A percentile compares a stretch with the other conserved stretches of the same genome.
Evolutionary conservation across 1,140 invertebrate genomes (phyloP).

Genomic region (Glomeris maerens): DNA sequence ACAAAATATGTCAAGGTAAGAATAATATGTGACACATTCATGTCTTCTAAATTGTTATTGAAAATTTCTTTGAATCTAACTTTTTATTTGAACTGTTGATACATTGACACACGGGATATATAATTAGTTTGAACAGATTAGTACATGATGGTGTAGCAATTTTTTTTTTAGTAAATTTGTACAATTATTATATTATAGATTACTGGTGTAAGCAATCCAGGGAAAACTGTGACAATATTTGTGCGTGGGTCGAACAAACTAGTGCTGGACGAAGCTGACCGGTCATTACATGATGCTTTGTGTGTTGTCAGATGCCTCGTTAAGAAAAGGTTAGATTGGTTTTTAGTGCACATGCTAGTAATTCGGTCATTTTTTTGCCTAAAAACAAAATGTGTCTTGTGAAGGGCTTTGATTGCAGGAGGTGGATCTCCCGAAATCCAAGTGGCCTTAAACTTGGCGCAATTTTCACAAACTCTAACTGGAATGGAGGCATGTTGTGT

Average conservation of each 20-base stretch:
- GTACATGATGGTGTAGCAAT: slow-evolving; percentile 13
- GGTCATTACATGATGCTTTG: slow-evolving; percentile 94
- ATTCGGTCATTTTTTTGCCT: neutral
- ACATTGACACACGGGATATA: too few relatives aligned
- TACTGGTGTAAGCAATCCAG: slow-evolving; percentile 74
- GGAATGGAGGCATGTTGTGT: slow-evolving; percentile 92
- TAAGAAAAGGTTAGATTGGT: slow-evolving; percentile 49
- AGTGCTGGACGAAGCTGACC: slow-evolving; percentile 54
- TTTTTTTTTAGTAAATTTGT: slow-evolving; percentile 4
- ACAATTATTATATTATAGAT: slow-evolving; percentile 38
- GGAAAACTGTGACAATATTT: slow-evolving; percentile 81
- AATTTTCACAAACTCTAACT: slow-evolving; percentile 63
- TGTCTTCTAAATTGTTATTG: neutral
- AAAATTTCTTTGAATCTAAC: neutral
- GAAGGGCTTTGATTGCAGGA: slow-evolving; percentile 69
- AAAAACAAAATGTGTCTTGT: slow-evolving; percentile 6
- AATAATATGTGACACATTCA: too few relatives aligned
- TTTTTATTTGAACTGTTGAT: neutral
- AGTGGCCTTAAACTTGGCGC: slow-evolving; percentile 67
- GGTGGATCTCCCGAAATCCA: slow-evolving; percentile 97
- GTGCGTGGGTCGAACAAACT: slow-evolving; percentile 95
- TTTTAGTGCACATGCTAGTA: slow-evolving; percentile 3
- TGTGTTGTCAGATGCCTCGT: slow-evolving; percentile 96
- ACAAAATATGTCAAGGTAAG: slow-evolving; percentile 84
- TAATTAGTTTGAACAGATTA: too few relatives aligned